Conservation (phyloP, 2,113 vertebrate genomes). For the Chlorodrepanis virens region DNA sequence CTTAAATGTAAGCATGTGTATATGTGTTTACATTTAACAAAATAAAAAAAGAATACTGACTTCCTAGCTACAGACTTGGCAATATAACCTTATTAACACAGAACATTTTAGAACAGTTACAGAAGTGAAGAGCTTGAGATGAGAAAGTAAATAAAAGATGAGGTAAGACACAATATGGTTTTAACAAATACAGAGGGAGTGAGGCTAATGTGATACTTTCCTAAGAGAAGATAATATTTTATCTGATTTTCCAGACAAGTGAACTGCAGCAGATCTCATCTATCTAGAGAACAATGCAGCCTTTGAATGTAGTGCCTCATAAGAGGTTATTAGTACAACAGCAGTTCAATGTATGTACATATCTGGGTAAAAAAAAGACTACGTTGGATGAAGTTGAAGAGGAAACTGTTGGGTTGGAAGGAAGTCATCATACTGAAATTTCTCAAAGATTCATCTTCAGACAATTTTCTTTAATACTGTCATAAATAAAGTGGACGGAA, state of each 20-base stretch:
- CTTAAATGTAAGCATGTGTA: too few species aligned
- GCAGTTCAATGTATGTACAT: background rate
- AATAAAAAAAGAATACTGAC: background rate
- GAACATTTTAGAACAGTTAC: background rate
- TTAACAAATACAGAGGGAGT: background rate
- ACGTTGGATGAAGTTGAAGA: background rate
- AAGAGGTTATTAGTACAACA: conserved; percentile 12
- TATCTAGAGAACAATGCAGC: background rate
- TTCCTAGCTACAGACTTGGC: background rate
- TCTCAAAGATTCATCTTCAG: background rate
- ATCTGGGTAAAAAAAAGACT: background rate
- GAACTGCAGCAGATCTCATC: conserved; percentile 37
- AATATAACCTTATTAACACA: background rate
- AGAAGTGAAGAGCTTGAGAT: background rate
- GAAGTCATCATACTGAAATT: background rate
- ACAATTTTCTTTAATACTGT: background rate
- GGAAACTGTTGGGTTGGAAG: background rate
- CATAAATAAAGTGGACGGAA: background rate
- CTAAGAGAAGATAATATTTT: background rate
- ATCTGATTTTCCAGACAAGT: conserved; percentile 55
- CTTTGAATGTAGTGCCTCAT: background rate
- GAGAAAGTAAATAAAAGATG: background rate
- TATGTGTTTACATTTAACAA: background rate
- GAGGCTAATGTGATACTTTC: background rate
- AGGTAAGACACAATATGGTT: background rate